phyloP scores from a whole-genome alignment of 2,888 invertebrate species.

The Notodonta ziczac region DNA sequence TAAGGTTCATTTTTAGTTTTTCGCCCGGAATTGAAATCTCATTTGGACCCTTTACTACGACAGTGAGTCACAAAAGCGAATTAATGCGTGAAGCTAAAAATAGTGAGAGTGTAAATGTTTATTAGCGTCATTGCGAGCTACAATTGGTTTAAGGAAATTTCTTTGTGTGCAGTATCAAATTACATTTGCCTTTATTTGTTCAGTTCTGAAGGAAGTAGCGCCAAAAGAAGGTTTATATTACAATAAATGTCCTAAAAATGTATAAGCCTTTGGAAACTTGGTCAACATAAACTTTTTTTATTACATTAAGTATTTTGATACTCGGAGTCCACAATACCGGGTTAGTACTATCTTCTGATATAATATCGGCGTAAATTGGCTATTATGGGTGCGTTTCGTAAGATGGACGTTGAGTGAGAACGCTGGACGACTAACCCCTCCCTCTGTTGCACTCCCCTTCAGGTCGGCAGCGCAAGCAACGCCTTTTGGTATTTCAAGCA shows the following conservation, averaged over 20 bases:
- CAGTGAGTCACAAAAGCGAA: conserved; percentile 67
- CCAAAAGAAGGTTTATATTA: background rate
- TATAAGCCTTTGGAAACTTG: background rate
- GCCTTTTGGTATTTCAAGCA: too few species aligned
- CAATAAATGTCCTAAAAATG: background rate
- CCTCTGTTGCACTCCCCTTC: too few species aligned
- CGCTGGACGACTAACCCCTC: too few species aligned
- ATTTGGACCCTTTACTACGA: conserved; percentile 66
- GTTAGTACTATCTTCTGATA: too few species aligned
- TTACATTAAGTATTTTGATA: too few species aligned
- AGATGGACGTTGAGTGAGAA: too few species aligned
- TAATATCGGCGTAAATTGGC: too few species aligned
- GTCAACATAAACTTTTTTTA: background rate
- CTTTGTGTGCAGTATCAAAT: conserved; percentile 36
- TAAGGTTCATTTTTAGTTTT: conserved; percentile 50
- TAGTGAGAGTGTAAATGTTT: conserved; percentile 55
- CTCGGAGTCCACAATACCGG: too few species aligned
- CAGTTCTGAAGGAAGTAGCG: background rate
- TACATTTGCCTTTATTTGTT: conserved; percentile 13
- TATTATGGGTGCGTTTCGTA: too few species aligned
- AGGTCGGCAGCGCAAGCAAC: too few species aligned
- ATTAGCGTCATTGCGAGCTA: conserved; percentile 36
- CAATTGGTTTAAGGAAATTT: conserved; percentile 40
- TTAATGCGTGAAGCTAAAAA: conserved; percentile 65
- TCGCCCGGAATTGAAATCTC: conserved; percentile 49